Base-by-base conservation (phyloP, 2,113 vertebrate genomes). In the Callionymus lyra region DNA sequence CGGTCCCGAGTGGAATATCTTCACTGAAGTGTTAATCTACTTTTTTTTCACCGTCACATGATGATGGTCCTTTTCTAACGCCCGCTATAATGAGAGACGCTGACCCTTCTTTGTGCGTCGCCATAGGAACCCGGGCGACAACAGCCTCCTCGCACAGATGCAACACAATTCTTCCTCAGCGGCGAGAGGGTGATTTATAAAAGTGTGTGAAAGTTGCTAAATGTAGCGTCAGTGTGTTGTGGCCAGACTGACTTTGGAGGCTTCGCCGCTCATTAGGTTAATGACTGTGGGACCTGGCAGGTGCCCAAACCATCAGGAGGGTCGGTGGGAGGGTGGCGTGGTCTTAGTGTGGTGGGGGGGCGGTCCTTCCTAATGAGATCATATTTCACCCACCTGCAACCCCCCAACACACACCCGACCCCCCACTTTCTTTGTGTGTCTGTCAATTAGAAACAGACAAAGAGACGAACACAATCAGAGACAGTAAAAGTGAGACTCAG, bases 221-320 rank as follows among this genome's bases (percentile, higher is more conserved):
- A n/a, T n/a, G n/a, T n/a, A n/a, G n/a, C n/a, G n/a, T 6, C 2
- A 9, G 2, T 38, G 36, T 38, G 36, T 4, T 9, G 8, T 9
- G 34, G 34, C 34, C 12, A 8, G 4, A 4, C 34, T 14, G n/a
- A 27, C 11, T 36, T 36, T 69, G 50, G 53, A 58, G 49, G 56
- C 70, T 68, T 74, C 72, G 62, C 53, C 50, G 65, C 58, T 76
- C 61, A 72, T 76, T 81, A 76, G 61, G 68, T 47, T 72, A 78
- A 81, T 72, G 56, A 69, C 66, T 70, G 66, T 72, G 68, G 63
- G 72, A 76, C 48, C 59, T 76, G 78, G 75, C 72, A 74, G 72
- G 72, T 72, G 65, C 63, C 75, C 78, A 76, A 48, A 68, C 48
- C 45, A 43, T 51, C 27, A 59, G 58, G 53, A 71, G 50, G 34